Base-by-base conservation (phyloP, 1,140 invertebrate genomes). In the Elymnias hypermnestra region DNA sequence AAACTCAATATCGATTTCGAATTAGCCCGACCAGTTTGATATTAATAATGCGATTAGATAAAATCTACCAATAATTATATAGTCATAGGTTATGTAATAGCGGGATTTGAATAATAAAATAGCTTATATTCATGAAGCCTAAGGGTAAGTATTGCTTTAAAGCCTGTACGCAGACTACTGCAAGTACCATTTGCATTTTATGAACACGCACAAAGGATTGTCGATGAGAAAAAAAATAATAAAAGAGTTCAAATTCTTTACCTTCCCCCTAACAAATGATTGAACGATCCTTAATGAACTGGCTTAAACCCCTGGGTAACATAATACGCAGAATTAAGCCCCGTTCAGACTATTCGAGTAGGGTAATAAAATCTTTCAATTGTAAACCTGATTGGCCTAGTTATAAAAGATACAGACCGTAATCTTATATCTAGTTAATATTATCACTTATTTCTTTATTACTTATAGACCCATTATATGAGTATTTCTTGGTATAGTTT, bases 251-350 rank as follows among this genome's bases (percentile, higher is more conserved):
- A 60, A 57, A 53, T 53, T 63, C 50, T 43, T 53, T 59, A 53
- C 64, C 59, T 63, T 57, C 62, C 64, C n/a, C 59, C 63, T 76
- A 76, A 72, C 66, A 58, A 57, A 76, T 72, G 73, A 72, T 77
- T 72, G 69, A 77, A 69, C 63, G 69, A 67, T 72, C 67, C 64
- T 56, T 74, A 77, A 74, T 77, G 67, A 77, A 74, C 69, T 64
- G 66, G 59, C 70, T 65, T 67, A 61, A 72, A 63, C 71, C 72
- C 70, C 70, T 61, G 66, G 74, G 72, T 73, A 68, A 72, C 67
- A 66, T 66, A 72, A 73, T 71, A 67, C 62, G 57, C 54, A 57
- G 57, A 63, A 66, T 71, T 72, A 77, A 70, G 68, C 53, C 56
- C 43, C 57, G 57, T 62, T 47, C 63, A 74, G 55, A 67, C 60